Base-by-base conservation (phyloP, 2,888 invertebrate genomes). In the Xestia rhomboidea region DNA sequence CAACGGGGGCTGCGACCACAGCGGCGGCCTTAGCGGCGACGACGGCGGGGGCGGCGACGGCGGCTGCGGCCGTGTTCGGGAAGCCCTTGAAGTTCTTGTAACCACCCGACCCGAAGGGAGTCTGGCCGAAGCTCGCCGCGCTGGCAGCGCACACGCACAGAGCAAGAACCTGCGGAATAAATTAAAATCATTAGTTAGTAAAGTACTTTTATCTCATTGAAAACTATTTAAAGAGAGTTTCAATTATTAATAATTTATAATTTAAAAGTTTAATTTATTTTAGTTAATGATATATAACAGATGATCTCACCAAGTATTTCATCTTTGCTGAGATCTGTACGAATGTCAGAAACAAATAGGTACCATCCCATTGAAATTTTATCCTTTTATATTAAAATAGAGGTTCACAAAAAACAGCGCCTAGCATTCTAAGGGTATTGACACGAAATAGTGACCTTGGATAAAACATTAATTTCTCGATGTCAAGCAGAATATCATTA, bases 231-330 rank as follows among this genome's bases (percentile, higher is more conserved):
- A 44, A 60, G 13, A 75, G 60, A 51, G 24, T 38, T 21, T n/a
- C 34, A 15, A 27, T n/a, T 6, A 57, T 10, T 24, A 15, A 54
- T 24, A 15, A 54, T 54, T 46, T 54, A 5, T n/a, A 18, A 41
- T 27, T 51, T 10, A 18, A 27, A 60, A 51, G 7, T 49, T 51
- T 10, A 0, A 81, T 54, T 13, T 21, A 27, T 69, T 54, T 15
- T 0, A 49, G 21, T 51, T 68, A 62, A 13, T 27, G 7, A 63
- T 54, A 62, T 54, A 62, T 38, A 51, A 30, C 10, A 49, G 76
- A 68, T 73, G 72, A 81, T 85, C 93, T 91, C 69, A 94, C 94
- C 90, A 93, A 88, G 87, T 92, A 91, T 90, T 93, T 93, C 94
- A 94, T 94, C 74, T 80, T 89, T 92, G 90, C 76, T 90, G 90